Conservation (phyloP, 92 coral and sea anemone genomes). For the Scolanthus callimorphus region DNA sequence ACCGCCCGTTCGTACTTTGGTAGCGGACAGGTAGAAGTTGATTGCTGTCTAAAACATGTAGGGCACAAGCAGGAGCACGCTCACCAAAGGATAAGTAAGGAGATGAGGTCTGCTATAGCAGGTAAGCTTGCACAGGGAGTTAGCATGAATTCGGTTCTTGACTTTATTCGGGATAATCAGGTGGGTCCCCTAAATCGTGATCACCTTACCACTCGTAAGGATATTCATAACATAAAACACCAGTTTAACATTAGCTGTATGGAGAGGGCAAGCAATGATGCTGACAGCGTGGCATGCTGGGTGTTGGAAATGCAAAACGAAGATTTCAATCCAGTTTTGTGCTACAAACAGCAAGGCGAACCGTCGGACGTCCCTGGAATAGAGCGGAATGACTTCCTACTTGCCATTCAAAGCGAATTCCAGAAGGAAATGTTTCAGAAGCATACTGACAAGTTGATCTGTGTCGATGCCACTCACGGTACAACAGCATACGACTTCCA, state of each 20-base stretch:
- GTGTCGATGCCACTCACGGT: slow-evolving; percentile 51
- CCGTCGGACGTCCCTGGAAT: slow-evolving; percentile 20
- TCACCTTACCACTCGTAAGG: slow-evolving; percentile 34
- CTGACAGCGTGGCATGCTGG: slow-evolving; percentile 39
- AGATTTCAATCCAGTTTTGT: slow-evolving; percentile 38
- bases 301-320: neutral
- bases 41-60: slow-evolving; percentile 39
- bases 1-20: neutral
- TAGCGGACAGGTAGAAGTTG: slow-evolving; percentile 6
- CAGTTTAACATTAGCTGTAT: slow-evolving; percentile 36
- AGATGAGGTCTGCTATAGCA: slow-evolving; percentile 42
- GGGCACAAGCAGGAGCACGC: slow-evolving; percentile 39
- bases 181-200: slow-evolving; percentile 20
- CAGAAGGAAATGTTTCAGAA: slow-evolving; percentile 42
- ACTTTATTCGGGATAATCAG: slow-evolving; percentile 36
- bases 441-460: slow-evolving; percentile 33
- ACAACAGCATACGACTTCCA: slow-evolving; percentile 50
- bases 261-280: slow-evolving; percentile 48
- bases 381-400: slow-evolving; percentile 30
- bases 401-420: slow-evolving; percentile 26
- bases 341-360: slow-evolving; percentile 46
- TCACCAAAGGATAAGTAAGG: slow-evolving; percentile 34
- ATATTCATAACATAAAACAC: slow-evolving; percentile 36
- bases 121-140: slow-evolving; percentile 55
- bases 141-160: slow-evolving; percentile 28